Conservation (phyloP, 2,888 invertebrate species). For the Chaetoderma sp. region DNA sequence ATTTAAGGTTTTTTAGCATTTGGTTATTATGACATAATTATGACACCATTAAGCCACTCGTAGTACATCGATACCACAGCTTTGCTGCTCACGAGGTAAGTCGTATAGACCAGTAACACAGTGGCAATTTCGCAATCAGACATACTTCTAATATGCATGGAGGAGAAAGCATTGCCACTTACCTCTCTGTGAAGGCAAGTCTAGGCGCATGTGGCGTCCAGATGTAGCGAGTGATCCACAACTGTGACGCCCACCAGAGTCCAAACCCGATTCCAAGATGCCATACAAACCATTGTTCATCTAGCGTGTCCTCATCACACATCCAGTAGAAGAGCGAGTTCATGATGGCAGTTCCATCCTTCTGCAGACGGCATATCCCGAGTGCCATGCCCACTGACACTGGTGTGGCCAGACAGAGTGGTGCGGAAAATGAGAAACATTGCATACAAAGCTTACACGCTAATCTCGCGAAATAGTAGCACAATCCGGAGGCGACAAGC, state of each 20-base stretch:
- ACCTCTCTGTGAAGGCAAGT: slow-evolving; percentile 62
- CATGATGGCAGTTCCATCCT: slow-evolving; percentile 25
- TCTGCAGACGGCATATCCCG: slow-evolving; percentile 34
- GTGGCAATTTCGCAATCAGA: too few relatives aligned
- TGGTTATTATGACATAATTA: too few relatives aligned
- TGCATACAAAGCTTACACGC: slow-evolving; percentile 72
- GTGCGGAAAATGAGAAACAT: slow-evolving; percentile 68
- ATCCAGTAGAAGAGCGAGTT: slow-evolving; percentile 42
- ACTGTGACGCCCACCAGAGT: slow-evolving; percentile 60
- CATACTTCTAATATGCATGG: too few relatives aligned
- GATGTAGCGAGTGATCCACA: slow-evolving; percentile 60
- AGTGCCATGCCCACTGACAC: slow-evolving; percentile 54
- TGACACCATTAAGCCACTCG: too few relatives aligned
- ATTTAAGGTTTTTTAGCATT: too few relatives aligned
- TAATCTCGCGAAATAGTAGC: slow-evolving; percentile 70
- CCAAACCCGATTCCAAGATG: slow-evolving; percentile 47
- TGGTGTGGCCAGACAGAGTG: slow-evolving; percentile 67
- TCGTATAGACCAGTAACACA: too few relatives aligned
- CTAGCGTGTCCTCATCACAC: slow-evolving; percentile 43
- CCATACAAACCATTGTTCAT: slow-evolving; percentile 42
- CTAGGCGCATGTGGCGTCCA: slow-evolving; percentile 61
- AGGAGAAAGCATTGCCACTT: too few relatives aligned
- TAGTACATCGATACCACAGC: too few relatives aligned
- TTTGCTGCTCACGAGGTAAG: too few relatives aligned
- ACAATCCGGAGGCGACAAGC: slow-evolving; percentile 65